Evolutionary conservation across 2,797 vertebrate species (phyloP), one percentile per base, ranked within the genome.

Genomic region (Apodemus agrarius): DNA sequence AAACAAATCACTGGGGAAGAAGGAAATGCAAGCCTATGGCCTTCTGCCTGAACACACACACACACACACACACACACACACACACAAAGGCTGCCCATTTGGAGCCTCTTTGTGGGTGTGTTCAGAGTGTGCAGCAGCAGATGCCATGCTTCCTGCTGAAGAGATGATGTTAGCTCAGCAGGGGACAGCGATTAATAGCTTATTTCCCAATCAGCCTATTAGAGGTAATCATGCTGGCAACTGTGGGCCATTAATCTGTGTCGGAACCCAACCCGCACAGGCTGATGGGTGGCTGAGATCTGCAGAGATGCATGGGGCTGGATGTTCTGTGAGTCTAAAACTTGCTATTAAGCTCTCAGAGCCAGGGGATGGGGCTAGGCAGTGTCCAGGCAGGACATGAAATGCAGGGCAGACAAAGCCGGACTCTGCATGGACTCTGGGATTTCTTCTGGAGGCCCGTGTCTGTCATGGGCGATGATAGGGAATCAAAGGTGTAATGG

Each of bases 201-300:
- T 92, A 90, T 90, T 96, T 96, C 97, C 94, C 93, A 97, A 94
- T 96, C 97, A 96, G 93, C 97, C 97, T 69, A 97, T 97, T 97
- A 97, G 90, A 97, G 95, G 91, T 89, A 94, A 96, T 93, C 96
- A 95, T 43, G 74, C 95, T 13, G 29, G 92, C 88, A 83, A 79
- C 90, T 5, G 13, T 1, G 11, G 91, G 76, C 88, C 95, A 93
- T 97, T 95, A 92, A 96, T 97, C 95, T 96, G 93, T 26, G 0
- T 16, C 69, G 34, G 88, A 94, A 49, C 63, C 97, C 96, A 83
- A 67, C 57, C 63, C 13, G 31, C 19, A 14, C 52, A 11, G 67
- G 89, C 89, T 76, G 86, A 65, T 14, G 1, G 17, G 57, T 0
- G 21, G 76, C 3, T 3, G 29, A 13, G 78, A 52, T 7, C 67